Conservation (phyloP, 1,140 invertebrate genomes). For the Heliconius congener region DNA sequence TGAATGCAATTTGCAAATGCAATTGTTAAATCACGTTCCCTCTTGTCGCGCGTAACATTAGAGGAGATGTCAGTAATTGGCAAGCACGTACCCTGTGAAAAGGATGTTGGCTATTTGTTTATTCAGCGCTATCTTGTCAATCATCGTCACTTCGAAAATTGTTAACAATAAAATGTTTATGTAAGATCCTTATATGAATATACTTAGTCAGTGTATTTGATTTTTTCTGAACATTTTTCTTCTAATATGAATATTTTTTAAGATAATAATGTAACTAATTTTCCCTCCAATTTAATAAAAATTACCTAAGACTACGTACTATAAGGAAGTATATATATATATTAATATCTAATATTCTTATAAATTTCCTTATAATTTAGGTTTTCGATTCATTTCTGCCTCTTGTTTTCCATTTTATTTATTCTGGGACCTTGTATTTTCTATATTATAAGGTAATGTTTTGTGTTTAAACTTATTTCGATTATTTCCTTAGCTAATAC, state of each 20-base stretch:
- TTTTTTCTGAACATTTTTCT: neutral
- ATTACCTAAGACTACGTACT: no score
- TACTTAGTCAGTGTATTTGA: neutral
- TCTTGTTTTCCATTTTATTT: no score
- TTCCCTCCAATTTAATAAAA: no score
- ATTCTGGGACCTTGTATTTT: no score
- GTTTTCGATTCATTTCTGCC: no score
- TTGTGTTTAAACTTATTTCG: no score
- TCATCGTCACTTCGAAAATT: neutral
- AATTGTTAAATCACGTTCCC: neutral
- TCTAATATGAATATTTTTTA: no score
- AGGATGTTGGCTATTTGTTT: neutral
- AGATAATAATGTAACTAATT: no score
- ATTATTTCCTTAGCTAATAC: neutral
- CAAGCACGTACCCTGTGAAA: neutral
- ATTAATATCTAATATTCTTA: neutral
- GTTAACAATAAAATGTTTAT: neutral
- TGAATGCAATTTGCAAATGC: neutral
- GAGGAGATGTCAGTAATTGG: neutral
- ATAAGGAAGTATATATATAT: no score
- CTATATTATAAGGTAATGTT: no score
- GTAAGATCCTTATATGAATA: neutral
- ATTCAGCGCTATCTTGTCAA: neutral
- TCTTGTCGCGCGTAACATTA: neutral
- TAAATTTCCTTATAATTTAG: no score